Evolutionary conservation across 2,888 invertebrate species (phyloP).

Genomic region (Oligia latruncula): DNA sequence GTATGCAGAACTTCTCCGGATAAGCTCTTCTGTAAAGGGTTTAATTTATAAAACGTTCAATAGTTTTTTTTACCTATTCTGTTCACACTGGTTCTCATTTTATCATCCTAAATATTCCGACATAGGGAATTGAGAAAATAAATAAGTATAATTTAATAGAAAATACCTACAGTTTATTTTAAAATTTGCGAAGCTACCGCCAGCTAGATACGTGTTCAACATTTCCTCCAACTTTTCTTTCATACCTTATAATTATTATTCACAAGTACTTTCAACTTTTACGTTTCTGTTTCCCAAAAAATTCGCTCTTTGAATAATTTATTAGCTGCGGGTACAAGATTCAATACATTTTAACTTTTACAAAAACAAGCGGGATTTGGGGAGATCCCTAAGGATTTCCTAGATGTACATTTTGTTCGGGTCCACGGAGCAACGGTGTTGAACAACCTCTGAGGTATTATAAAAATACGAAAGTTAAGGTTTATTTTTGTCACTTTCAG

Average conservation of each 20-base stretch:
- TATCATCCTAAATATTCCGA: not conserved
- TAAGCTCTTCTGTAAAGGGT: not conserved
- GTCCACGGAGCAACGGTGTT: not conserved
- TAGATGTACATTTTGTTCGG: slow-evolving; percentile 18
- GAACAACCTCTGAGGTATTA: not conserved
- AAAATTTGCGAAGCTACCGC: not conserved
- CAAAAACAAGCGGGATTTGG: slow-evolving; percentile 55
- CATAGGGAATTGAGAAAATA: not conserved
- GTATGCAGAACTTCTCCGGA: not conserved
- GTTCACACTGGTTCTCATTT: no score
- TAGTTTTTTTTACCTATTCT: no score
- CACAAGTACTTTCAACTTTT: slow-evolving; percentile 26
- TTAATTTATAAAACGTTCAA: not conserved
- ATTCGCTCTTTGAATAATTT: slow-evolving; percentile 54
- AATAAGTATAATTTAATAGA: not conserved
- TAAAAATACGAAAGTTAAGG: slow-evolving; percentile 8
- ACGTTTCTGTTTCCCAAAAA: slow-evolving; percentile 34
- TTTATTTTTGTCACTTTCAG: not conserved
- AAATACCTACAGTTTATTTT: not conserved
- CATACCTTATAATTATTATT: slow-evolving; percentile 29
- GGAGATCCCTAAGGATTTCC: slow-evolving; percentile 50
- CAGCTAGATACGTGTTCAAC: not conserved
- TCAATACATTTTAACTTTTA: slow-evolving; percentile 64
- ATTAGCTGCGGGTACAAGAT: slow-evolving; percentile 40
- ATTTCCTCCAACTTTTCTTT: slow-evolving; percentile 3